Conservation (phyloP, 2,888 invertebrate genomes). For the Drosophila demipolita region DNA sequence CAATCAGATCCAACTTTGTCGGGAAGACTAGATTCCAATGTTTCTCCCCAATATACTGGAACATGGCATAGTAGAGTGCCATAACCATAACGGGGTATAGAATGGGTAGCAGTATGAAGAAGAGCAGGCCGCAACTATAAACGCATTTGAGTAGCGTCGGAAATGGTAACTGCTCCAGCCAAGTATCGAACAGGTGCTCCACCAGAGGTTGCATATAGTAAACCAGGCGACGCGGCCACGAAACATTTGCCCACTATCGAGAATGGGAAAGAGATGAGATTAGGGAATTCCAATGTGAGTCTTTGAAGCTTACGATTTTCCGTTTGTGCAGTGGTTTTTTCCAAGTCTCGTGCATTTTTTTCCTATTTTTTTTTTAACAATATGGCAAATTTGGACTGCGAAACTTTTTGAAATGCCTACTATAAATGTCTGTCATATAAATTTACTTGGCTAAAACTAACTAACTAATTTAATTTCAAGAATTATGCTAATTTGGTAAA, state of each 20-base stretch:
- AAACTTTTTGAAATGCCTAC: conserved; percentile 16
- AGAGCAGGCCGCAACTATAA: conserved; percentile 62
- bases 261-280: background rate
- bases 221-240: conserved; percentile 58
- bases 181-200: conserved; percentile 67
- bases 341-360: conserved; percentile 70
- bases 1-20: conserved; percentile 58
- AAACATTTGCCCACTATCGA: conserved; percentile 70
- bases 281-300: background rate
- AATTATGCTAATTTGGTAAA: background rate
- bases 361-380: background rate
- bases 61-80: conserved; percentile 57
- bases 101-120: conserved; percentile 65
- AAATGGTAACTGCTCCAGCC: conserved; percentile 80
- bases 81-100: conserved; percentile 60
- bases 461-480: background rate
- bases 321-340: conserved; percentile 78
- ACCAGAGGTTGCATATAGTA: conserved; percentile 78
- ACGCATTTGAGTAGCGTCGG: conserved; percentile 76
- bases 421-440: background rate
- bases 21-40: conserved; percentile 51
- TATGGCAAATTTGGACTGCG: conserved; percentile 25
- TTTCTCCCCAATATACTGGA: conserved; percentile 68
- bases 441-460: background rate
- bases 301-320: conserved; percentile 69